phyloP scores from a whole-genome alignment of 2,888 invertebrate genomes.

The Sphaerophoria taeniata region DNA sequence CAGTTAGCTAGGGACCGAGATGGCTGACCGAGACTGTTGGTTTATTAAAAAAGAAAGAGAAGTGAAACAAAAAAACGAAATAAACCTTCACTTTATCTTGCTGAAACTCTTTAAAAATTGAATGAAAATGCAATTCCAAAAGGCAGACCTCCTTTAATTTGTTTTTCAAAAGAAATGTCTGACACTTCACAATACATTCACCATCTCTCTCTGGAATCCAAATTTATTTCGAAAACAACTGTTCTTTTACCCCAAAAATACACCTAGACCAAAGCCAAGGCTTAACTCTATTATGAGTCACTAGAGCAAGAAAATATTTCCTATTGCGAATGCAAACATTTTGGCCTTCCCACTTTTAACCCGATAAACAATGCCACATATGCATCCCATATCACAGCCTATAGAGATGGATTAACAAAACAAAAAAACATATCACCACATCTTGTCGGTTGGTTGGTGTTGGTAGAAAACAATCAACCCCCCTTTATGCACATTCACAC shows the following conservation, averaged over 20 bases:
- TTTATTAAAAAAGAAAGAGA: too few species aligned
- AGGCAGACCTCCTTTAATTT: too few species aligned
- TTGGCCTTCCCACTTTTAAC: slow-evolving; percentile 4
- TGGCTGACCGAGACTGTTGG: too few species aligned
- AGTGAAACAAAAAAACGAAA: too few species aligned
- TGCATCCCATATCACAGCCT: neutral
- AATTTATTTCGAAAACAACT: neutral
- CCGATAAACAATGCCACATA: slow-evolving; percentile 25
- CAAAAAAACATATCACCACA: neutral
- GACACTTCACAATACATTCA: too few species aligned
- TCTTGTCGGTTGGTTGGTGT: slow-evolving; percentile 34
- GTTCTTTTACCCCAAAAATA: neutral
- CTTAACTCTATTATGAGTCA: slow-evolving; percentile 13
- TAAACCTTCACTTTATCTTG: too few species aligned
- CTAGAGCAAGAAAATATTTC: slow-evolving; percentile 23
- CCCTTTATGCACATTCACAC: neutral
- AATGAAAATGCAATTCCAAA: too few species aligned
- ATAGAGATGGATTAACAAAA: neutral
- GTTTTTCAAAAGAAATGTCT: too few species aligned
- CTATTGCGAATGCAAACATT: slow-evolving; percentile 25
- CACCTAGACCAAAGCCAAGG: neutral
- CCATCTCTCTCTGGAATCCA: neutral
- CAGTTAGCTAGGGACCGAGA: too few species aligned
- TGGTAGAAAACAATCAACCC: neutral
- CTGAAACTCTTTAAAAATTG: too few species aligned